Percentiles rank a stretch among this genome's conserved stretches.
phyloP scores from a whole-genome alignment of 2,113 vertebrate species.

The Gila orcuttii region DNA sequence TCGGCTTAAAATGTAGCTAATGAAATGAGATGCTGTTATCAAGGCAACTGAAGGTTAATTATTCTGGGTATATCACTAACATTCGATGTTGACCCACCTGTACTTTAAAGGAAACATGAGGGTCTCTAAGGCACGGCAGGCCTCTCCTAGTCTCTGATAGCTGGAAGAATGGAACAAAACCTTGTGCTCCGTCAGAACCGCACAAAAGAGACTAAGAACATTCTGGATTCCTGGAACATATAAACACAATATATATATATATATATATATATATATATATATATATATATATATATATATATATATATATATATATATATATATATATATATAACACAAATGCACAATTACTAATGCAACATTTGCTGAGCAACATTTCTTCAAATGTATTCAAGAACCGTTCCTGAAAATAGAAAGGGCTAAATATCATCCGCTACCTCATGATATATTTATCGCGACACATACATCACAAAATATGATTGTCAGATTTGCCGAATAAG shows the following conservation, averaged over 20 bases:
- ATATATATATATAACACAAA: conserved; percentile 43
- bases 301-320: too few species aligned
- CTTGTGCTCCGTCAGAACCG: conserved; percentile 97
- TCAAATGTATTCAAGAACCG: not conserved
- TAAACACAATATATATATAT: conserved; percentile 42
- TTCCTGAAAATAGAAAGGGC: not conserved
- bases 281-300: too few species aligned
- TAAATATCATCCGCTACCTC: not conserved
- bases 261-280: too few species aligned
- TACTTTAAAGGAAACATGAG: conserved; percentile 98
- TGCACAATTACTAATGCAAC: not conserved
- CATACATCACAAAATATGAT: not conserved
- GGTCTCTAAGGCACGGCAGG: conserved; percentile 91
- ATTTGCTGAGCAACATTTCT: not conserved
- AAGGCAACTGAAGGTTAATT: not conserved
- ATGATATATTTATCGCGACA: not conserved
- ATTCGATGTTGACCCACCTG: conserved; percentile 78
- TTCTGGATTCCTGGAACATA: conserved; percentile 91
- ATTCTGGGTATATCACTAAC: not conserved
- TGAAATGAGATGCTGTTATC: not conserved
- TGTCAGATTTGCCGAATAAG: too few species aligned
- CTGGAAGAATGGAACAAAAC: conserved; percentile 97
- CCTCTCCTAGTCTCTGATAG: conserved; percentile 96
- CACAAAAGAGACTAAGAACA: conserved; percentile 94
- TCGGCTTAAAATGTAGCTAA: not conserved